Base-by-base conservation (phyloP, 2,113 vertebrate species). In the Aldabrachelys gigantea region DNA sequence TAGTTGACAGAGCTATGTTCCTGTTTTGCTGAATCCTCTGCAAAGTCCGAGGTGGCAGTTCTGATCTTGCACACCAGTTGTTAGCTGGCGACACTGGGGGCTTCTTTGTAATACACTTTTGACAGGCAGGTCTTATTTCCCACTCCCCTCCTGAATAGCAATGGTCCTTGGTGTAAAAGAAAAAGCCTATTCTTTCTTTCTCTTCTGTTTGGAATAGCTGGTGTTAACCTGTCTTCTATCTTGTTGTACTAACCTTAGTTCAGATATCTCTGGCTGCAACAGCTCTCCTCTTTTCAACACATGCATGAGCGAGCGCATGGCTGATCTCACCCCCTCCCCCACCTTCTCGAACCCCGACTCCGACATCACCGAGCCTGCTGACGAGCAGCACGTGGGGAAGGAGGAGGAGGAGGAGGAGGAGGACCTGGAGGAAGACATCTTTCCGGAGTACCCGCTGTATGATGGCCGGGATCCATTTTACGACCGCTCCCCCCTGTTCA, bases 291-390 rank as follows among this genome's bases (percentile, higher is more conserved):
- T 99, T 99, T 99, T 99, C 99, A 99, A 99, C 99, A 99, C 99
- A 98, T 99, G 99, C 99, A 99, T 99, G 99, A 99, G 99, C 98
- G 98, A 99, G 98, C 99, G 99, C 99, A 99, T 99, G 98, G 99
- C 99, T 98, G 99, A 99, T 98, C 99, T 99, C 97, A 99, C 99
- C 98, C 99, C 99, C 96, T 99, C 99, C 99, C 99, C 99, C 98
- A 99, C 99, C 99, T 99, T 98, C 99, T 99, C 99, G 98, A 99
- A 98, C 98, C 98, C 98, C 96, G 98, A 98, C 99, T 99, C 99
- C 98, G 99, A 99, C 98, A 98, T 99, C 98, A 99, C 99, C 97
- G 99, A 99, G 99, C 98, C 99, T 98, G 99, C 99, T 96, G 99
- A 99, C 98, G 98, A 99, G 97, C 99, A 99, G 98, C 98, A 98